Evolutionary conservation across 2,888 invertebrate species (phyloP).

Genomic region (Polyommatus icarus): DNA sequence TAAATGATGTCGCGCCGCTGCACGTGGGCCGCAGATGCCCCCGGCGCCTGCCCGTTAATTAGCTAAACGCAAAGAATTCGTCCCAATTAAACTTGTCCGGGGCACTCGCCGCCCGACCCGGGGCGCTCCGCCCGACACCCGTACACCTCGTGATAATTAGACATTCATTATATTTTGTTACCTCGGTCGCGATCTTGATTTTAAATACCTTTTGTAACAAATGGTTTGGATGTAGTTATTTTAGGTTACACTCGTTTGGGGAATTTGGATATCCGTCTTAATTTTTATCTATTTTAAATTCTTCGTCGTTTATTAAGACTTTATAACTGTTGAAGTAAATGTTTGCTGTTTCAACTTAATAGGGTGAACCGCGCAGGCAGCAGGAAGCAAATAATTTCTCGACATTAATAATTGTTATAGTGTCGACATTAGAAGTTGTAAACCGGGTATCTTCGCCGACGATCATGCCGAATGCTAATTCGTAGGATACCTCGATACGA

Average conservation of each 20-base stretch:
- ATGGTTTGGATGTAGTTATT: not conserved
- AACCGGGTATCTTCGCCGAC: not conserved
- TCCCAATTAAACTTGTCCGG: conserved; percentile 60
- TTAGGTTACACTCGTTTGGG: not conserved
- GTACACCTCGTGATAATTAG: conserved; percentile 39
- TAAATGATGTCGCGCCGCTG: conserved; percentile 36
- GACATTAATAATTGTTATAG: not conserved
- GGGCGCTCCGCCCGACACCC: conserved; percentile 36
- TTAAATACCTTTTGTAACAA: not conserved
- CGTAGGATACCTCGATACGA: conserved; percentile 7
- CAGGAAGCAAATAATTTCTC: not conserved
- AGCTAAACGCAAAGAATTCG: conserved; percentile 67
- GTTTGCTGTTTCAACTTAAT: not conserved
- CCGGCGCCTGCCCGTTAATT: conserved; percentile 60
- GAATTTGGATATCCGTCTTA: not conserved
- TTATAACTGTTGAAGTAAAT: no score
- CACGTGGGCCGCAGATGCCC: conserved; percentile 69
- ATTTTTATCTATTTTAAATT: not conserved
- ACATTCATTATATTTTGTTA: conserved; percentile 27
- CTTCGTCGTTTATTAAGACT: no score
- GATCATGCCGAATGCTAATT: conserved; percentile 3
- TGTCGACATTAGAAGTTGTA: not conserved
- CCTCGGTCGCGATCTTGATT: conserved; percentile 4
- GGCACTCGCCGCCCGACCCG: conserved; percentile 34
- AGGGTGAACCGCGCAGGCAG: not conserved